Evolutionary conservation across 2,888 invertebrate genomes (phyloP), one percentile per base, ranked within the genome.

Genomic region (Nematopogon swammerdamellus): DNA sequence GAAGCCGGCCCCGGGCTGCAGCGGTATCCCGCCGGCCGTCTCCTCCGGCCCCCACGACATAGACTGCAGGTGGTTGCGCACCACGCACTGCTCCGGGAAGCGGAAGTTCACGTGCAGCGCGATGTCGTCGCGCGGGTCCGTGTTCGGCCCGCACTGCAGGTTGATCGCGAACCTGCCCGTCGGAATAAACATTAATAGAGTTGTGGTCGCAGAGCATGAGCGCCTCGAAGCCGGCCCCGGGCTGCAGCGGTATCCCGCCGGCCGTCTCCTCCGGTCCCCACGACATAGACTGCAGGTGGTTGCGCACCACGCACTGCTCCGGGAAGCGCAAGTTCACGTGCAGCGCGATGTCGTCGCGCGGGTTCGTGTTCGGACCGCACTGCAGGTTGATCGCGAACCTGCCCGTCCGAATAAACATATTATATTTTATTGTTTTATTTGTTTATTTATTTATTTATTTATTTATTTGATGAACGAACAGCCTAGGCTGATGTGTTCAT

Each of bases 301-400:
- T 82, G 1, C 82, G 60, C 0, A 82, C 80, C n/a, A 82, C 72
- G 49, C 73, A 74, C 66, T 69, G 69, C 25, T 25, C 8, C 25
- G 25, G 25, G 25, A 25, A 25, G 25, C 81, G 69, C 56, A 81
- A 72, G 66, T 80, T 81, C 0, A 92, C 59, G 60, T 92, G 92
- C 2, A 92, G 69, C 0, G 88, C 89, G 46, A 91, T 86, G 62
- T 92, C 90, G 62, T 89, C 90, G 3, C 87, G 76, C 0, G 90
- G 89, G 60, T 84, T 84, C 0, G 85, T 77, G 60, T 82, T 85
- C 0, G 89, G 86, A 0, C 91, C 91, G 56, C 87, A 83, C 60
- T 90, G 90, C 19, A 91, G 80, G 68, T 92, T 91, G 4, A 92
- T 81, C 0, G 88, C 86, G 65, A 92, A 89, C 55, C 89, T 88